Evolutionary conservation across 1,140 invertebrate genomes (phyloP).

Genomic region (Paralvinella palmiformis): DNA sequence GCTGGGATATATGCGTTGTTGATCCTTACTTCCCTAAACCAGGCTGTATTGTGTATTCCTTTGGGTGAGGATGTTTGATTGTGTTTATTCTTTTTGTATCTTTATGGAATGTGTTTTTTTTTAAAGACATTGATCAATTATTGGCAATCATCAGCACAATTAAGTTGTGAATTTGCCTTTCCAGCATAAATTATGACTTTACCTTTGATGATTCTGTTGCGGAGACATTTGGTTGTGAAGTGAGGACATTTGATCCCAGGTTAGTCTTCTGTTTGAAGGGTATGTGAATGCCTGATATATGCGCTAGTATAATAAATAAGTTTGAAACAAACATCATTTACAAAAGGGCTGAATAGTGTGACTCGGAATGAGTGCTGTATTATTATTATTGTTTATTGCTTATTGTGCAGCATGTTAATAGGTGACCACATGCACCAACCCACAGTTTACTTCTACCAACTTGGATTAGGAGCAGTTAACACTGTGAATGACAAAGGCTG

Average conservation of each 20-base stretch:
- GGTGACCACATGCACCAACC: conserved; percentile 10
- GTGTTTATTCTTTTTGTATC: background rate
- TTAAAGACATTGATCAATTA: no score
- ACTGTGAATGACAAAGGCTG: conserved; percentile 11
- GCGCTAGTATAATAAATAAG: background rate
- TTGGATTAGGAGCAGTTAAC: conserved; percentile 14
- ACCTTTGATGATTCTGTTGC: conserved; percentile 16
- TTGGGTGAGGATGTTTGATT: conserved; percentile 1
- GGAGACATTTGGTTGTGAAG: background rate
- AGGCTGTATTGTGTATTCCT: conserved; percentile 14
- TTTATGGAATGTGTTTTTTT: no score
- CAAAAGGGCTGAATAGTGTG: background rate
- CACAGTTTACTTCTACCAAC: conserved; percentile 13
- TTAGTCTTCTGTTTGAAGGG: background rate
- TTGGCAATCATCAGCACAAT: no score
- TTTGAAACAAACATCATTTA: background rate
- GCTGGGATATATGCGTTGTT: conserved; percentile 14
- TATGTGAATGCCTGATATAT: no score
- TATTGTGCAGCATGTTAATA: conserved; percentile 4
- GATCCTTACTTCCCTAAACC: background rate
- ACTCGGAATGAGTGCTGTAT: background rate
- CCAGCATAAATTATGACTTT: conserved; percentile 14
- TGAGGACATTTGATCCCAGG: conserved; percentile 16
- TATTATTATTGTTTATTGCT: background rate
- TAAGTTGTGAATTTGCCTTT: background rate